A percentile compares a stretch with the other conserved stretches of the same genome.
Evolutionary conservation across 2,797 vertebrate genomes (phyloP).

Genomic region (Malacoraja senta): DNA sequence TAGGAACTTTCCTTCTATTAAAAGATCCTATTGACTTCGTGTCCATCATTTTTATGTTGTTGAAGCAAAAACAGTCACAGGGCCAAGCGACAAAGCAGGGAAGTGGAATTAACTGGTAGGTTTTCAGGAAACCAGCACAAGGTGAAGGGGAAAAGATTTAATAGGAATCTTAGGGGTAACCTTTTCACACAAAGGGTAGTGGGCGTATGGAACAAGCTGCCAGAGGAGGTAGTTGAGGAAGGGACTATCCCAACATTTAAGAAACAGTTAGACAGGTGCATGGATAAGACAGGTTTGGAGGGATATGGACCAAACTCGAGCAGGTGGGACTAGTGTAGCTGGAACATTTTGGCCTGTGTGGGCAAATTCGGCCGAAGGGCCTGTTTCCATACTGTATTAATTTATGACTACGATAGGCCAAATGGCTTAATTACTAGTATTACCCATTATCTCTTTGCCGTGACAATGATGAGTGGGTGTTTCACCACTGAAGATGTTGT

Average conservation of each 20-base stretch:
- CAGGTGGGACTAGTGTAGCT: too few species aligned
- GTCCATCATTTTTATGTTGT: neutral
- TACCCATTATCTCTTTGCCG: neutral
- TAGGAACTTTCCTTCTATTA: neutral
- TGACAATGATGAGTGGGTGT: neutral
- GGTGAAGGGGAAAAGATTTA: too few species aligned
- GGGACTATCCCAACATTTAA: too few species aligned
- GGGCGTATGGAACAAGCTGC: too few species aligned
- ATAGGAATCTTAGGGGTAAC: too few species aligned
- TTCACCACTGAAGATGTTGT: neutral
- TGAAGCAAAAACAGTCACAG: neutral
- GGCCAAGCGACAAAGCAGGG: neutral
- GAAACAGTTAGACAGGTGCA: too few species aligned
- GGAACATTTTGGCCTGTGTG: too few species aligned
- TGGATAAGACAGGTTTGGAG: too few species aligned
- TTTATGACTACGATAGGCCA: too few species aligned
- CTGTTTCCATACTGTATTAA: neutral
- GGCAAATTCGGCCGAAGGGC: neutral
- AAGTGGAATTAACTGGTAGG: neutral
- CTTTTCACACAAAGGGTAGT: too few species aligned
- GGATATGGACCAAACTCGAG: too few species aligned
- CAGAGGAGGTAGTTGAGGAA: too few species aligned
- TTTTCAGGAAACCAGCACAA: neutral
- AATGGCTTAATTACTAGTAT: neutral
- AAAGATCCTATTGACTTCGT: neutral